Base-by-base conservation (phyloP, 2,797 vertebrate genomes). In the Leucoraja ocellata region DNA sequence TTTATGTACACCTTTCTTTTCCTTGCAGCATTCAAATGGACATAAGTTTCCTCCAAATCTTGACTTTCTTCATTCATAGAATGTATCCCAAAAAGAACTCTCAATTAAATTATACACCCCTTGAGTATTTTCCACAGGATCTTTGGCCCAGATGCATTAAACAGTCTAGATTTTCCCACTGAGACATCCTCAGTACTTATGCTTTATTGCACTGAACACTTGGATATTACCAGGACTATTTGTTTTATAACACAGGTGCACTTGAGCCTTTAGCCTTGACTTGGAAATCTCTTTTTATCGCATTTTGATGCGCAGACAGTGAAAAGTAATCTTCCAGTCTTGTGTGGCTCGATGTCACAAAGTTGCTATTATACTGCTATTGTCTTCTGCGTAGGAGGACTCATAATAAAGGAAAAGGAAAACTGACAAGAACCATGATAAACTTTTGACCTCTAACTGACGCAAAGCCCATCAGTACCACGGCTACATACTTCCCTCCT, bases 221-320 rank as follows among this genome's bases (percentile, higher is more conserved):
- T 81, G 39, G 21, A 10, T 54, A 11, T 10, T 58, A 23, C 46
- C 46, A 83, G 46, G 8, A 83, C 9, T 23, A 58, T 1, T 25
- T 54, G 46, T 54, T 23, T 83, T 54, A 10, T 81, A 11, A 81
- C 39, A 54, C 5, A 81, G 9, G 18, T 81, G 21, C 39, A 54
- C 7, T 81, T 81, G 79, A 80, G 6, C 36, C 13, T 6, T 39
- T 39, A 14, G 39, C 18, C 36, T 81, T 81, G 18, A 81, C 18
- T 39, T 81, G 79, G 39, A 81, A 81, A 81, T 54, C 79, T 81
- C 71, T 73, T 73, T 78, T 78, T 78, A 78, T 32, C n/a, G n/a
- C 76, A 78, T 32, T 32, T 78, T 21, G 39, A 54, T 54, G 23
- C 9, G 46, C 80, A 83, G 46, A 54, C 46, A 83, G 80, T 54